These are phyloP conservation scores for Girardia tigrina DNA, from an alignment of 2,888 invertebrate genomes.

Conservation along the genomic window DNA sequence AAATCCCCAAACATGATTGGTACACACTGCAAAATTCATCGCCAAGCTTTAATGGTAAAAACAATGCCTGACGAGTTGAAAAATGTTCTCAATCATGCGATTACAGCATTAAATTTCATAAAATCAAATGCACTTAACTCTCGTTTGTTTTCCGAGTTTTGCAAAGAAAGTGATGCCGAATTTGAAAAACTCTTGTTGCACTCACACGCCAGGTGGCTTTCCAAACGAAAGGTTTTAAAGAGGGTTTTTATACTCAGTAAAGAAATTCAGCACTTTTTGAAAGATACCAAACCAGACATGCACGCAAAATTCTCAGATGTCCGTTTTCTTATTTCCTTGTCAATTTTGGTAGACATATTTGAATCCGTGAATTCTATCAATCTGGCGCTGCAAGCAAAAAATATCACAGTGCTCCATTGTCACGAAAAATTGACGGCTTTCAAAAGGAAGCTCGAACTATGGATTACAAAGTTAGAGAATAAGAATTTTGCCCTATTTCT, in stretches of 20 bases:
- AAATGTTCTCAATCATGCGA: neutral
- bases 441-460: no score
- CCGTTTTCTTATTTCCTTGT: no score
- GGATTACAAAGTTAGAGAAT: no score
- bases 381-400: no score
- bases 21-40: conserved; percentile 24
- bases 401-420: no score
- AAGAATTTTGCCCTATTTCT: no score
- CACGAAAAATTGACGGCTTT: no score
- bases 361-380: no score
- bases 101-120: neutral
- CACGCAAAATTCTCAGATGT: conserved; percentile 26
- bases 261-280: conserved; percentile 21
- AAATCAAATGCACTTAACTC: conserved; percentile 2
- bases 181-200: conserved; percentile 31
- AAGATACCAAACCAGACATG: conserved; percentile 2
- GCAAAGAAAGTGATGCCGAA: conserved; percentile 25
- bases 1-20: conserved; percentile 39
- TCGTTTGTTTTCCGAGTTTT: neutral
- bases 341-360: no score
- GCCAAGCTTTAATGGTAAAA: neutral
- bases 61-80: neutral
- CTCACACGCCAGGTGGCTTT: conserved; percentile 21
- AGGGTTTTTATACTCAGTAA: conserved; percentile 25
- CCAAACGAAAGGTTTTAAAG: conserved; percentile 25